Base-by-base conservation (phyloP, 1,140 invertebrate genomes). In the Ceratosolen fusciceps region DNA sequence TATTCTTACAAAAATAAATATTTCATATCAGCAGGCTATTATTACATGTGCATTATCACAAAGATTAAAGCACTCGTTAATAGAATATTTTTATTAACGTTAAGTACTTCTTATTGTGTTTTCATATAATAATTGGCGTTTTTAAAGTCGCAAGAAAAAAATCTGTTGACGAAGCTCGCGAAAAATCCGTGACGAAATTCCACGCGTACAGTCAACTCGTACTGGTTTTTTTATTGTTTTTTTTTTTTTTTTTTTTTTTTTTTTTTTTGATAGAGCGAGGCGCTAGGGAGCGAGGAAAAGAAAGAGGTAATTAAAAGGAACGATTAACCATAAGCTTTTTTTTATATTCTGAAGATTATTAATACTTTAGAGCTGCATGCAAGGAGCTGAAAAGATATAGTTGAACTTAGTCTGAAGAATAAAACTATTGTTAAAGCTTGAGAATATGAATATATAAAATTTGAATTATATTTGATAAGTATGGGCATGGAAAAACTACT, bases 151-250 rank as follows among this genome's bases (percentile, higher is more conserved):
- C 21, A 52, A 24, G 43, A 29, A n/a, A 75, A 31, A 43, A 68
- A 67, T 67, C 10, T 24, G 47, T 39, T 65, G 31, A 56, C 74
- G 49, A 68, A 68, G 74, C 49, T 77, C 65, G 65, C 49, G 49
- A 71, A 77, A 77, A 77, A 68, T 77, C 49, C 24, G 34, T 77
- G 65, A 77, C 62, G 62, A 71, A 77, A 77, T 77, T 71, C 76
- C 67, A 67, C 26, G 67, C 52, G 67, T 77, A 60, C 76, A 77
- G 54, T 77, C 76, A 77, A 77, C 76, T 71, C 39, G 19, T 26
- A 19, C 54, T 43, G 34, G 26, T 71, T 71, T n/a, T n/a, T 71
- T 71, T 29, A 71, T 71, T 77, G 34, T 19, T 71, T 71, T n/a
- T n/a, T 71, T 71, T 29, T 58, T 71, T 77, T n/a, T n/a, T n/a